Evolutionary conservation across 2,113 vertebrate species (phyloP).

Genomic region (Brachyhypopomus gauderio): DNA sequence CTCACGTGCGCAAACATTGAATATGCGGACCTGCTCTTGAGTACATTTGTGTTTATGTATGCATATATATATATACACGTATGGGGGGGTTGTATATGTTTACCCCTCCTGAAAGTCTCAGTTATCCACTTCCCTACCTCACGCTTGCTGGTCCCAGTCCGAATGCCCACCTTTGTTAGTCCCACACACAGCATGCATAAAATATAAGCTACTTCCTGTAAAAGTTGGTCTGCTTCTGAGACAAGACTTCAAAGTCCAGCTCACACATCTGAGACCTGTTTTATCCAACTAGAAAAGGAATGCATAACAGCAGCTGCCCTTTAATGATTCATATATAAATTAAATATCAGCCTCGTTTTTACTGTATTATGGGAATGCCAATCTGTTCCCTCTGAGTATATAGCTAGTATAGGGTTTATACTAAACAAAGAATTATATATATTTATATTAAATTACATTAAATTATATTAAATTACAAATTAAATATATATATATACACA

Average conservation of each 20-base stretch:
- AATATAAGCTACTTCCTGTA: constrained; percentile 81
- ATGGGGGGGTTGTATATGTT: constrained; percentile 52
- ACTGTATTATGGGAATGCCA: constrained; percentile 64
- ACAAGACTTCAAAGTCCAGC: constrained; percentile 81
- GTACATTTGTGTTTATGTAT: constrained; percentile 46
- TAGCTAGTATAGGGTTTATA: constrained; percentile 24
- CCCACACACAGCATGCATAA: constrained; percentile 74
- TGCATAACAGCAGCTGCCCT: constrained; percentile 78
- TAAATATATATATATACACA: not conserved
- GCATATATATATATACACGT: constrained; percentile 61
- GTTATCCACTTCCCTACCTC: constrained; percentile 62
- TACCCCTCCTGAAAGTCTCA: constrained; percentile 59
- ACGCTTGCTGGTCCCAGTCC: constrained; percentile 52
- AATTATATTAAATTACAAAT: not conserved
- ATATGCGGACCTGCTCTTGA: not conserved
- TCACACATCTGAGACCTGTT: constrained; percentile 81
- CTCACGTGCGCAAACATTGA: no score
- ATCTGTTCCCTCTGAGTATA: constrained; percentile 64
- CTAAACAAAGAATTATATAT: not conserved
- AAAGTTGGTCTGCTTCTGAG: constrained; percentile 79
- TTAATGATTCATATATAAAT: constrained; percentile 83
- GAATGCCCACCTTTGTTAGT: constrained; percentile 78
- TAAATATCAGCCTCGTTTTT: constrained; percentile 79
- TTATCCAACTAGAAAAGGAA: constrained; percentile 85
- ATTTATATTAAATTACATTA: not conserved